These are phyloP conservation scores for Rhamnusium bicolor DNA, from an alignment of 2,888 invertebrate species.

Conservation along the genomic window DNA sequence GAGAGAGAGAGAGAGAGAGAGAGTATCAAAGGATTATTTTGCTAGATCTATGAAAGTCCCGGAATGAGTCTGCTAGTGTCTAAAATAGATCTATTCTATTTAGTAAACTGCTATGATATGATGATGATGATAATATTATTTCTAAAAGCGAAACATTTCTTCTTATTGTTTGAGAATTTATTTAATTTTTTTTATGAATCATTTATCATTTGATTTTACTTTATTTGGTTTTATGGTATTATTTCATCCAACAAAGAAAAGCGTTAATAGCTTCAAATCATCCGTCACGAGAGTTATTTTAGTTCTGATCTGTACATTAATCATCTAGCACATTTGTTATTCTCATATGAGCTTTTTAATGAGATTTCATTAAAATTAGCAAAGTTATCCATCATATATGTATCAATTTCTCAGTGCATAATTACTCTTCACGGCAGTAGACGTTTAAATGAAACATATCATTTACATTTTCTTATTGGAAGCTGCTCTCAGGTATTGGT, in stretches of 20 bases:
- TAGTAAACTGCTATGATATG: too few relatives aligned
- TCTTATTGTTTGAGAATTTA: too few relatives aligned
- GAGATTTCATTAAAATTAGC: constrained; percentile 60
- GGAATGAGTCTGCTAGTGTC: too few relatives aligned
- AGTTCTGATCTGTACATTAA: constrained; percentile 50
- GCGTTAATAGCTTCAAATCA: constrained; percentile 40
- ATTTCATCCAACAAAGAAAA: constrained; percentile 15
- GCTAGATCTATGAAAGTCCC: too few relatives aligned
- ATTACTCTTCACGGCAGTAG: constrained; percentile 3
- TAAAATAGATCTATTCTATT: too few relatives aligned
- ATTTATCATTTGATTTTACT: too few relatives aligned
- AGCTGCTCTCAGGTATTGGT: constrained; percentile 30
- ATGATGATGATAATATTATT: too few relatives aligned
- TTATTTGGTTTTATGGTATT: too few relatives aligned
- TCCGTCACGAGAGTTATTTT: constrained; percentile 39
- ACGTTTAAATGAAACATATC: not conserved
- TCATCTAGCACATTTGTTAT: constrained; percentile 50
- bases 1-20: too few relatives aligned
- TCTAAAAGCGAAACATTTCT: too few relatives aligned
- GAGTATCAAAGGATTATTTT: too few relatives aligned
- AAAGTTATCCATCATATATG: constrained; percentile 57
- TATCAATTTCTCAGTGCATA: constrained; percentile 6
- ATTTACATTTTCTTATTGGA: not conserved
- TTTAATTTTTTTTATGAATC: too few relatives aligned
- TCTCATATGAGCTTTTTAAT: constrained; percentile 58